A percentile compares a stretch with the other conserved stretches of the same genome.
phyloP scores from a whole-genome alignment of 2,888 invertebrate species.

The Tetragonisca angustula region DNA sequence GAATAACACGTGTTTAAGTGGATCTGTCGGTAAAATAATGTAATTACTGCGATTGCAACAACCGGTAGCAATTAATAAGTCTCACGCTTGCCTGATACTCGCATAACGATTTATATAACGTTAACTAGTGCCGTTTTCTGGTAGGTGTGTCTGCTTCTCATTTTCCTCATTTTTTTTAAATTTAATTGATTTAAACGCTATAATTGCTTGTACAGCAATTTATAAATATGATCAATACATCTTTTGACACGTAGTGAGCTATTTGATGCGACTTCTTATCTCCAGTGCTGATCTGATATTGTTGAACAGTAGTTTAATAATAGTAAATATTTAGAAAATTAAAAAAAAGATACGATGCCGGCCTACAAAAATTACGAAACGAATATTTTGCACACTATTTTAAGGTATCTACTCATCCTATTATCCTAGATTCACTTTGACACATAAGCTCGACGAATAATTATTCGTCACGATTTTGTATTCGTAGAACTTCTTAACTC shows the following conservation, averaged over 20 bases:
- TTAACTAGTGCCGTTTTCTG: conserved; percentile 47
- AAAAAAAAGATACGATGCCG: background rate
- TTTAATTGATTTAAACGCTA: background rate
- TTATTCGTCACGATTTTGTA: conserved; percentile 18
- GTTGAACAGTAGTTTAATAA: background rate
- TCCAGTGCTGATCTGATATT: background rate
- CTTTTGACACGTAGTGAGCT: background rate
- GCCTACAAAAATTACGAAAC: background rate
- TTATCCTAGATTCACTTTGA: conserved; percentile 4
- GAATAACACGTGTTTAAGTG: conserved; percentile 37
- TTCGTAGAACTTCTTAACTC: conserved; percentile 22
- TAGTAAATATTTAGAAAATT: background rate
- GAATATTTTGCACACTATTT: conserved; percentile 11
- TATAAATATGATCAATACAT: too few species aligned
- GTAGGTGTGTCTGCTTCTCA: conserved; percentile 50
- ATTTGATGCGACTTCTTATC: conserved; percentile 14
- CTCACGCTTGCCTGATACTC: conserved; percentile 33
- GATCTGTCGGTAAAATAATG: conserved; percentile 39
- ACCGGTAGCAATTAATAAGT: conserved; percentile 57
- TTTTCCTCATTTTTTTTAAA: conserved; percentile 22
- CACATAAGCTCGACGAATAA: background rate
- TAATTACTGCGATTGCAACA: conserved; percentile 49
- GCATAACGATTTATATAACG: conserved; percentile 62
- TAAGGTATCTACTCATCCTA: background rate
- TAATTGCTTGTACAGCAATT: too few species aligned